Conservation (phyloP, 2,113 vertebrate genomes). For the Corydoras maculifer region DNA sequence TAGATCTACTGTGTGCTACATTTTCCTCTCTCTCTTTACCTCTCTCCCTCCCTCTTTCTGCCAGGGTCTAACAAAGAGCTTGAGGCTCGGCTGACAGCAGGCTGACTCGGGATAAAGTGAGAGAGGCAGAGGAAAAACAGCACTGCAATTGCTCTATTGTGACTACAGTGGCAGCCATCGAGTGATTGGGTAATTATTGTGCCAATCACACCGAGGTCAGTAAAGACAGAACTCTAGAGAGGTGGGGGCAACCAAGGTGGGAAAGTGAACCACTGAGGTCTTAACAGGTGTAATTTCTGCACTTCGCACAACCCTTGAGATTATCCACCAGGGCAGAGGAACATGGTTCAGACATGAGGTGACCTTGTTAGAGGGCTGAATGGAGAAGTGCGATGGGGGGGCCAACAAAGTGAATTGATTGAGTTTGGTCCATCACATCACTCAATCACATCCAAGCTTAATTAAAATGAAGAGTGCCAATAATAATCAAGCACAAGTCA, state of each 20-base stretch:
- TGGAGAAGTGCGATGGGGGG: background rate
- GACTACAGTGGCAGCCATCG: conserved; percentile 68
- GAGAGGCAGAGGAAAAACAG: conserved; percentile 50
- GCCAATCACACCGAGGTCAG: conserved; percentile 80
- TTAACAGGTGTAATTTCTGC: conserved; percentile 59
- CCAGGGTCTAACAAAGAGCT: conserved; percentile 47
- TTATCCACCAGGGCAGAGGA: conserved; percentile 48
- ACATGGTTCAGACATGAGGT: conserved; percentile 40
- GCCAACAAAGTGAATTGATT: conserved; percentile 44
- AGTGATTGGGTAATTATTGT: conserved; percentile 78
- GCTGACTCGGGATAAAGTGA: conserved; percentile 57
- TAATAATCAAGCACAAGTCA: conserved; percentile 78
- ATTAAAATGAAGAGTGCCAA: conserved; percentile 87
- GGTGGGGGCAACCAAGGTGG: conserved; percentile 40
- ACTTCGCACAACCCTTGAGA: conserved; percentile 55
- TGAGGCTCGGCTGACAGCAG: conserved; percentile 44
- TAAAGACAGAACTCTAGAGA: conserved; percentile 60
- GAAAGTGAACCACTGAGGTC: conserved; percentile 44
- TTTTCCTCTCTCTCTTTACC: conserved; percentile 35
- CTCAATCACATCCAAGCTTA: conserved; percentile 73
- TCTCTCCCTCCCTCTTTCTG: conserved; percentile 20
- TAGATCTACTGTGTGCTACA: conserved; percentile 52
- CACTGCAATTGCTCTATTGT: conserved; percentile 69
- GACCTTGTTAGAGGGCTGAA: conserved; percentile 50
- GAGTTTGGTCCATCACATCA: conserved; percentile 63